phyloP scores from a whole-genome alignment of 2,888 invertebrate species.

The Trachelus stipa region DNA sequence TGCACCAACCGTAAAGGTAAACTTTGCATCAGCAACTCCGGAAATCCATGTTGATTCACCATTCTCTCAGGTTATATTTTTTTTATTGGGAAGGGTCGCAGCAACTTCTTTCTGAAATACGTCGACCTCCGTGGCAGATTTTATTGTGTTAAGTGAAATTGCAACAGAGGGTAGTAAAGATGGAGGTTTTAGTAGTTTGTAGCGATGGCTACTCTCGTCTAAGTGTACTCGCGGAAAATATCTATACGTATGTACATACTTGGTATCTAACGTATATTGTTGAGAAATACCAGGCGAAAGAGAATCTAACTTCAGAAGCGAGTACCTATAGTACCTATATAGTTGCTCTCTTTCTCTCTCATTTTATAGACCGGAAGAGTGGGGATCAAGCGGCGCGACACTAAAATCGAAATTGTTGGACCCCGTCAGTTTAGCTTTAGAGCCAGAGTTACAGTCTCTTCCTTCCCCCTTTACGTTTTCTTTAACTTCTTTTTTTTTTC shows the following conservation, averaged over 20 bases:
- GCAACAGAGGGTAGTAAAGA: slow-evolving; percentile 57
- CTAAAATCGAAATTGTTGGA: slow-evolving; percentile 63
- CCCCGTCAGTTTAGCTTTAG: slow-evolving; percentile 58
- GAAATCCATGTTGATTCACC: slow-evolving; percentile 30
- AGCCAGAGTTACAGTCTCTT: slow-evolving; percentile 35
- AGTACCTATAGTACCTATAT: not conserved
- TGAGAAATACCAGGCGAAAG: not conserved
- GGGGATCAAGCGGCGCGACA: slow-evolving; percentile 52
- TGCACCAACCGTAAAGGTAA: slow-evolving; percentile 43
- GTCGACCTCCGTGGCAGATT: slow-evolving; percentile 46
- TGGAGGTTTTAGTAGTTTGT: slow-evolving; percentile 43
- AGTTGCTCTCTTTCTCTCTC: not conserved
- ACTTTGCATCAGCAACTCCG: slow-evolving; percentile 52
- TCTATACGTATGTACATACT: not conserved
- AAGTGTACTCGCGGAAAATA: not conserved
- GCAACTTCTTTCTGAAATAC: slow-evolving; percentile 30
- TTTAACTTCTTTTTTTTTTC: slow-evolving; percentile 31
- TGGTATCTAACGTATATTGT: not conserved
- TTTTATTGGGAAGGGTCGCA: not conserved
- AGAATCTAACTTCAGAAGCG: not conserved
- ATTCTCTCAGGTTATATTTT: not conserved
- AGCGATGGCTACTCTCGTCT: slow-evolving; percentile 15
- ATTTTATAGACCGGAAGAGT: slow-evolving; percentile 39
- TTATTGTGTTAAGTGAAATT: slow-evolving; percentile 64
- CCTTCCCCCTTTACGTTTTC: not conserved